These are phyloP conservation scores for Echinometra lucunter DNA, from an alignment of 53 echinoderm and acorn worm genomes.

Conservation along the genomic window DNA sequence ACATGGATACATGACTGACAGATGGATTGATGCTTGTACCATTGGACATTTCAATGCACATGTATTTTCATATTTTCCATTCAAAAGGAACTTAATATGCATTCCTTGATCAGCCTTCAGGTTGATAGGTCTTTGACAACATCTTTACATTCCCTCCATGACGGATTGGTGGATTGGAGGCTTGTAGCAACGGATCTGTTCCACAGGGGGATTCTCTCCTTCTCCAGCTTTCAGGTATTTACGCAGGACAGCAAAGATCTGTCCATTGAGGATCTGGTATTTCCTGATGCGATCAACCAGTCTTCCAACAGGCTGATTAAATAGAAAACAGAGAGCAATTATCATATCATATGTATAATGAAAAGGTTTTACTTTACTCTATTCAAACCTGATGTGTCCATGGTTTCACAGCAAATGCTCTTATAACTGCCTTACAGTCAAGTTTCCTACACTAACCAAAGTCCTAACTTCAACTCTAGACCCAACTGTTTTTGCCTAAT, in stretches of 20 bases:
- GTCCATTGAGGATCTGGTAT: constrained; percentile 95
- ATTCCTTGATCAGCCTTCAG: constrained; percentile 26
- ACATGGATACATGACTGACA: constrained; percentile 84
- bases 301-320: constrained; percentile 89
- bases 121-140: constrained; percentile 31
- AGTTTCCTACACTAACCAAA: too few relatives aligned
- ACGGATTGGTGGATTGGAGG: constrained; percentile 97
- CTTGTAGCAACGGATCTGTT: constrained; percentile 96
- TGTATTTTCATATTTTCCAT: background rate
- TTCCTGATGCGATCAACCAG: constrained; percentile 94
- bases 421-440: too few relatives aligned
- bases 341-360: background rate
- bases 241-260: constrained; percentile 93
- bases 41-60: constrained; percentile 52
- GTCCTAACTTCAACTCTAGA: too few relatives aligned
- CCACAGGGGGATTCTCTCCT: constrained; percentile 86
- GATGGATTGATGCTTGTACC: constrained; percentile 93
- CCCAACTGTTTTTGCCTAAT: too few relatives aligned
- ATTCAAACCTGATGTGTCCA: too few relatives aligned
- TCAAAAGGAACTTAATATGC: background rate
- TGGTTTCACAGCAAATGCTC: too few relatives aligned
- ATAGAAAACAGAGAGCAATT: background rate
- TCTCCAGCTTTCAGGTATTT: constrained; percentile 93
- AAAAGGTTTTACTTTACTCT: background rate
- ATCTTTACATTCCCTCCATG: constrained; percentile 79